A percentile compares a stretch with the other conserved stretches of the same genome.
Evolutionary conservation across 2,113 vertebrate genomes (phyloP).

Genomic region (Gorilla gorilla): DNA sequence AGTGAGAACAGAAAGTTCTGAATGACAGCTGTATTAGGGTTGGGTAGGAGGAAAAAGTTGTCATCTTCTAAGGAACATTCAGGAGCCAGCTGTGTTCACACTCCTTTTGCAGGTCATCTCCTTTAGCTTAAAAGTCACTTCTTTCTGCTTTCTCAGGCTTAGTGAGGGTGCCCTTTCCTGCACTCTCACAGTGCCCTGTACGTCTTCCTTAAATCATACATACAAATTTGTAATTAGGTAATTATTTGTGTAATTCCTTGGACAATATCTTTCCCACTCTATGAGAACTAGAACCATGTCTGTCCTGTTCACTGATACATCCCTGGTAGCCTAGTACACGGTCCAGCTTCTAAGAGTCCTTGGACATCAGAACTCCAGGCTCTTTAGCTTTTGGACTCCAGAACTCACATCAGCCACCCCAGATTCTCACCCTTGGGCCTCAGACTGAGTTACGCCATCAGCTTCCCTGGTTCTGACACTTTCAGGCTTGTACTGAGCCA

Average conservation of each 20-base stretch:
- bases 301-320: neutral
- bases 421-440: neutral
- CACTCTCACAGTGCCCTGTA: neutral
- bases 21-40: neutral
- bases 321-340: neutral
- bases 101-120: neutral
- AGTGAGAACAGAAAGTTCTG: conserved; percentile 25
- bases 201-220: neutral
- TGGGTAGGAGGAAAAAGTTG: conserved; percentile 17
- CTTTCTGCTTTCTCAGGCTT: neutral
- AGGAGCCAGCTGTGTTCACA: neutral
- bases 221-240: neutral
- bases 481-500: neutral
- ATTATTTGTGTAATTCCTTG: neutral
- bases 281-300: neutral
- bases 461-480: neutral
- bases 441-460: neutral
- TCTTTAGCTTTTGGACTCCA: neutral
- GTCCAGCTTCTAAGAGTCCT: neutral
- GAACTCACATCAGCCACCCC: neutral
- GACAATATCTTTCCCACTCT: neutral
- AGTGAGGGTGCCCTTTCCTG: neutral
- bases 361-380: neutral
- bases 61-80: neutral
- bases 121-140: neutral